Evolutionary conservation across 2,888 invertebrate genomes (phyloP), one percentile per base, ranked within the genome.

Genomic region (Sminthurides aquaticus): DNA sequence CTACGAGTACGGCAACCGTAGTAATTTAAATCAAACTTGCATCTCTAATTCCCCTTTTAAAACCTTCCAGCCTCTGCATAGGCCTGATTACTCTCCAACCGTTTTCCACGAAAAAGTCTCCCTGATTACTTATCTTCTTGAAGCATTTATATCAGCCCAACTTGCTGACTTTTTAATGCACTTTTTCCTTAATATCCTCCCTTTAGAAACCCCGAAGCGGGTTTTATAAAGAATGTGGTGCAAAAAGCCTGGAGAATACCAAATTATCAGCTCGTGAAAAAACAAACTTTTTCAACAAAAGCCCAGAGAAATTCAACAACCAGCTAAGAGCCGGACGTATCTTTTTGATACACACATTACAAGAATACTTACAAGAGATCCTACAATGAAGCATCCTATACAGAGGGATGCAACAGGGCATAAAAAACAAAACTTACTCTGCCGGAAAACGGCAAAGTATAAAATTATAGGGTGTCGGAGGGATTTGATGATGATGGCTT

Each of bases 181-280:
- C 43, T 34, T 34, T 34, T 34, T 34, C 15, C 15, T 34, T 34
- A 34, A 5, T 34, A 11, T 34, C 43, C 15, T 34, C 43, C 15
- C 15, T 15, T n/a, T n/a, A n/a, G n/a, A n/a, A n/a, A n/a, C n/a
- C 43, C 43, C 43, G 5, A 5, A 34, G 15, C 43, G 43, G 15
- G 15, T 34, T 34, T 34, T 34, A 11, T 11, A 65, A 65, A 68
- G 63, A 63, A 61, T 65, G 43, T 34, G 43, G 68, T 68, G 68
- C 65, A 68, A 68, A 67, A 68, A 65, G 63, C 60, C 65, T 65
- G 24, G 11, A 34, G 27, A 28, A 64, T 26, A 29, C 58, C 57
- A 58, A 68, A 68, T 68, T 68, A 68, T 68, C 68, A 68, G 68
- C 43, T 61, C 60, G 65, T 68, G 63, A 67, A 60, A 64, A 54